Conservation (phyloP, 2,797 vertebrate genomes). For the Vireo griseus region DNA sequence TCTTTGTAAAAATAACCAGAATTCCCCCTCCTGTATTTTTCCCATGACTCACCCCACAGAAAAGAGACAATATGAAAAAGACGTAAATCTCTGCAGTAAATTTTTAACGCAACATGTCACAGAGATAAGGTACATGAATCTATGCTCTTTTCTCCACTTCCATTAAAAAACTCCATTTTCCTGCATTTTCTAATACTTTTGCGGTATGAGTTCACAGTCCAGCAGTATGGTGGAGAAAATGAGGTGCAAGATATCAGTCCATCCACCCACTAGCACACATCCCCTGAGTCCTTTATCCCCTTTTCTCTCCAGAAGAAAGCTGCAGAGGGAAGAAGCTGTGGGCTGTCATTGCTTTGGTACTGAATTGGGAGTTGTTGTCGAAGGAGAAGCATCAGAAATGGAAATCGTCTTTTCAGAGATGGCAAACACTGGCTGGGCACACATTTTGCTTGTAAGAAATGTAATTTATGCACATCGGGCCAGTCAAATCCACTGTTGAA, state of each 20-base stretch:
- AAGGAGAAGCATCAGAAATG: not conserved
- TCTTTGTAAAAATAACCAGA: not conserved
- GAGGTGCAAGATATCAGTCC: not conserved
- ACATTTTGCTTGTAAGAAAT: not conserved
- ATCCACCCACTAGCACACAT: not conserved
- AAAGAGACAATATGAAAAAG: not conserved
- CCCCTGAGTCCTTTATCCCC: not conserved
- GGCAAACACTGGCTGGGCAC: not conserved
- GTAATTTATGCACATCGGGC: slow-evolving; percentile 7
- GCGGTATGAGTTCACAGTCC: not conserved
- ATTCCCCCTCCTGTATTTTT: not conserved
- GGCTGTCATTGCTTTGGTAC: not conserved
- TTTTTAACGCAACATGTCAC: not conserved
- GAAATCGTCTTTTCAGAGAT: not conserved
- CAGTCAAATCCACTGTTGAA: not conserved
- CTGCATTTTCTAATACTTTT: not conserved
- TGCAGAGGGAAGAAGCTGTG: not conserved
- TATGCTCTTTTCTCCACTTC: not conserved
- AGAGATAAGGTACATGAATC: not conserved
- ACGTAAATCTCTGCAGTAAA: not conserved
- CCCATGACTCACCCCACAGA: not conserved
- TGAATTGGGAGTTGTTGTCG: rapidly evolving
- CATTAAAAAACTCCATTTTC: not conserved
- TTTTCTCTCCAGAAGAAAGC: not conserved
- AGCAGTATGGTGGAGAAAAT: not conserved